phyloP scores from a whole-genome alignment of 2,797 vertebrate species.

The Sciurus carolinensis region DNA sequence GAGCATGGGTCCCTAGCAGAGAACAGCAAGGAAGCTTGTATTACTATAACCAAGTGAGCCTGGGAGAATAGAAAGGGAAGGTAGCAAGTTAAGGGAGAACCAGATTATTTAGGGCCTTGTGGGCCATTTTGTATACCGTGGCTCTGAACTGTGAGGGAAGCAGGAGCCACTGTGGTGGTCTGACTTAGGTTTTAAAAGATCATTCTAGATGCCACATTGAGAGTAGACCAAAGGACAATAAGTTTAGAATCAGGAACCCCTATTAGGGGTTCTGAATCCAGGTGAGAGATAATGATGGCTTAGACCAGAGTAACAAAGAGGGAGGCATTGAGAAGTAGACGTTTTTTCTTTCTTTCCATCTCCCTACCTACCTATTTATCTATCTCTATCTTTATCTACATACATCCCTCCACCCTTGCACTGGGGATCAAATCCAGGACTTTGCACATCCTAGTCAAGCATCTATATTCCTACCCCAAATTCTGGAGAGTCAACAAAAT shows the following conservation, averaged over 20 bases:
- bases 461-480: background rate
- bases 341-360: no score
- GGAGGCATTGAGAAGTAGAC: background rate
- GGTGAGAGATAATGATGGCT: background rate
- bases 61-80: background rate
- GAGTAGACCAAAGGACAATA: background rate
- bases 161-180: background rate
- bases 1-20: no score
- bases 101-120: background rate
- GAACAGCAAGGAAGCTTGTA: background rate
- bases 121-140: background rate
- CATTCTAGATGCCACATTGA: background rate
- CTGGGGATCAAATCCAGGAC: background rate
- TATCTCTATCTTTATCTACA: no score
- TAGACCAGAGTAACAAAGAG: background rate
- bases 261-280: background rate
- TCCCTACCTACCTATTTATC: no score
- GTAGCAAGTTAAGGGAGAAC: background rate
- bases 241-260: background rate
- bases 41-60: background rate
- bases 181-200: background rate
- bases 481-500: background rate
- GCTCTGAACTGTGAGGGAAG: background rate
- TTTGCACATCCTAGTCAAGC: background rate
- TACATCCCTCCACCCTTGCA: no score